Percentiles rank a stretch among this genome's conserved stretches.
Conservation (phyloP, 1,140 invertebrate species). For the Listronotus bonariensis region DNA sequence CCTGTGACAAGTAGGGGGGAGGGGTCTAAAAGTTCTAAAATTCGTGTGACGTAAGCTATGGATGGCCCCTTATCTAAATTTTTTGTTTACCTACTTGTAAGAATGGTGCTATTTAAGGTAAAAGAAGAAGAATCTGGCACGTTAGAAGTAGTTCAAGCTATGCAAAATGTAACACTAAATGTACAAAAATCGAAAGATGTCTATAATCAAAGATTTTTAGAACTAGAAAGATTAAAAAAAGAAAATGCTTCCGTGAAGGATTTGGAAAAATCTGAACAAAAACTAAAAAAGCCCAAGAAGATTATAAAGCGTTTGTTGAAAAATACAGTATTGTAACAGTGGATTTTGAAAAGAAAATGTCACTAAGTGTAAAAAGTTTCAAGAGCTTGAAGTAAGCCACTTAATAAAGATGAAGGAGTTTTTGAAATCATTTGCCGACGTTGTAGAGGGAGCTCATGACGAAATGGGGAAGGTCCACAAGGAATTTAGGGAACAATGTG, state of each 20-base stretch:
- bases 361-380: conserved; percentile 92
- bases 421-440: conserved; percentile 84
- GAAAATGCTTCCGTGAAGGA: conserved; percentile 90
- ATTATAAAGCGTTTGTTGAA: conserved; percentile 85
- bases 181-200: conserved; percentile 90
- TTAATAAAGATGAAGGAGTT: conserved; percentile 95
- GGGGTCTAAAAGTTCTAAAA: too few relatives aligned
- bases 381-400: conserved; percentile 91
- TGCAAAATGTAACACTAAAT: conserved; percentile 84
- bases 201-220: conserved; percentile 80
- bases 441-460: conserved; percentile 87
- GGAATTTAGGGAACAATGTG: conserved; percentile 87
- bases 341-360: conserved; percentile 95
- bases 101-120: conserved; percentile 60
- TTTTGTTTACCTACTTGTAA: too few relatives aligned
- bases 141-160: conserved; percentile 83
- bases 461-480: conserved; percentile 87
- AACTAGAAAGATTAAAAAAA: conserved; percentile 86
- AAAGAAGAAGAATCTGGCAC: conserved; percentile 94
- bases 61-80: too few relatives aligned
- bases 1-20: too few relatives aligned
- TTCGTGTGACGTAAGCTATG: too few relatives aligned
- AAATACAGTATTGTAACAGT: conserved; percentile 88
- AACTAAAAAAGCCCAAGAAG: conserved; percentile 91
- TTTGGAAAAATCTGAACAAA: conserved; percentile 89